phyloP scores from a whole-genome alignment of 1,140 invertebrate species.

The Latrodectus geometricus region DNA sequence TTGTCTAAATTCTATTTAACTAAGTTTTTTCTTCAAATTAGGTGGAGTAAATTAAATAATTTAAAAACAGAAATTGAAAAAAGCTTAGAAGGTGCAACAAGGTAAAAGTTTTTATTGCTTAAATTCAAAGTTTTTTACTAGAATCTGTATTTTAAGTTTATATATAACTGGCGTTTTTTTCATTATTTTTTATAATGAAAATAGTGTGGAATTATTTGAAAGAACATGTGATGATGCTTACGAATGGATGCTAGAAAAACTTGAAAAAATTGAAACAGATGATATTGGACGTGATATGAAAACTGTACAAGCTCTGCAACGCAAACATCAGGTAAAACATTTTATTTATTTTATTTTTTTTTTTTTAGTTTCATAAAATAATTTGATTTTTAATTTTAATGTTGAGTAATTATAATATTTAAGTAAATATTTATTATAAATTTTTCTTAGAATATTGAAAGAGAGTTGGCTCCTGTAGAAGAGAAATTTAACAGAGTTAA shows the following conservation, averaged over 20 bases:
- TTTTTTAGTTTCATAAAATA: too few relatives aligned
- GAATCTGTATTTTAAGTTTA: background rate
- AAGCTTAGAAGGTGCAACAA: slow-evolving; percentile 89
- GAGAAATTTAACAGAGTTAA: slow-evolving; percentile 88
- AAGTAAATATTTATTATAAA: background rate
- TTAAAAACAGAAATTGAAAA: slow-evolving; percentile 91
- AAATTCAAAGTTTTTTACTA: background rate
- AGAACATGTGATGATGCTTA: slow-evolving; percentile 91
- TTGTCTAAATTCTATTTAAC: too few relatives aligned
- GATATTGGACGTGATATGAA: slow-evolving; percentile 86
- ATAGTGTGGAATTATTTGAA: slow-evolving; percentile 92
- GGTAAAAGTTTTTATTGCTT: slow-evolving; percentile 68
- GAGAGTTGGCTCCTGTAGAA: slow-evolving; percentile 88
- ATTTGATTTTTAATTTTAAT: background rate
- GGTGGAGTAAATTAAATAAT: slow-evolving; percentile 85
- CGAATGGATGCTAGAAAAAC: slow-evolving; percentile 95
- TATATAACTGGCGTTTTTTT: background rate
- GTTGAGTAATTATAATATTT: background rate
- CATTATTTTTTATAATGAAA: slow-evolving; percentile 59
- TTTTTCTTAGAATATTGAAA: slow-evolving; percentile 79
- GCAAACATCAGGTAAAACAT: slow-evolving; percentile 76
- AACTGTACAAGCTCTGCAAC: slow-evolving; percentile 89
- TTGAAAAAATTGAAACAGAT: slow-evolving; percentile 77
- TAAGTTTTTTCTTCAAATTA: slow-evolving; percentile 49
- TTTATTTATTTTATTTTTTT: too few relatives aligned